These are phyloP conservation scores for Pemphigus obesinymphae DNA, from an alignment of 1,140 invertebrate species.

Conservation along the genomic window DNA sequence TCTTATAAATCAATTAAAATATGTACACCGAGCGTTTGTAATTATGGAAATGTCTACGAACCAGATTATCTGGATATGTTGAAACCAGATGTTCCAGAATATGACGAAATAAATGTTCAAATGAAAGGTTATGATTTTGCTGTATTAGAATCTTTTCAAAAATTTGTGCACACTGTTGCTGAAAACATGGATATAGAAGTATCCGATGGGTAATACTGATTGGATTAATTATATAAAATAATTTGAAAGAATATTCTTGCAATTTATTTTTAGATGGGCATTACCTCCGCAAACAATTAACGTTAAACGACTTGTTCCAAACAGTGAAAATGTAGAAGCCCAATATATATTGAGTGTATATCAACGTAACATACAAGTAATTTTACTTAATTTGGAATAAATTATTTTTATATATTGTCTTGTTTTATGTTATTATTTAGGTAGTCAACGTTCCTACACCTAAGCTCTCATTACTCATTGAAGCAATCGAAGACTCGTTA, in stretches of 20 bases:
- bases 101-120: constrained; percentile 63
- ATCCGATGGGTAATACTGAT: constrained; percentile 61
- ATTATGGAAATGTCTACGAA: constrained; percentile 41
- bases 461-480: constrained; percentile 60
- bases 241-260: not conserved
- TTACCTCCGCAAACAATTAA: constrained; percentile 63
- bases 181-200: constrained; percentile 69
- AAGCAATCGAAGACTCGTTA: constrained; percentile 63
- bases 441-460: constrained; percentile 58
- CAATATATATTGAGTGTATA: constrained; percentile 71
- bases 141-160: constrained; percentile 72
- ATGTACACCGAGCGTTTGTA: not conserved
- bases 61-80: constrained; percentile 46
- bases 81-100: constrained; percentile 46
- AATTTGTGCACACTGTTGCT: constrained; percentile 67
- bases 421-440: constrained; percentile 48
- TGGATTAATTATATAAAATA: not conserved
- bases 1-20: not conserved
- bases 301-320: constrained; percentile 65
- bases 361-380: constrained; percentile 70
- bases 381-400: constrained; percentile 5
- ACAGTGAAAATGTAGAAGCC: constrained; percentile 59
- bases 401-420: not conserved
- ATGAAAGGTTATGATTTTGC: constrained; percentile 77
- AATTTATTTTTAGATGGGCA: constrained; percentile 59